These are phyloP conservation scores for Diaprepes abbreviatus DNA, from an alignment of 2,888 invertebrate genomes.

Conservation along the genomic window DNA sequence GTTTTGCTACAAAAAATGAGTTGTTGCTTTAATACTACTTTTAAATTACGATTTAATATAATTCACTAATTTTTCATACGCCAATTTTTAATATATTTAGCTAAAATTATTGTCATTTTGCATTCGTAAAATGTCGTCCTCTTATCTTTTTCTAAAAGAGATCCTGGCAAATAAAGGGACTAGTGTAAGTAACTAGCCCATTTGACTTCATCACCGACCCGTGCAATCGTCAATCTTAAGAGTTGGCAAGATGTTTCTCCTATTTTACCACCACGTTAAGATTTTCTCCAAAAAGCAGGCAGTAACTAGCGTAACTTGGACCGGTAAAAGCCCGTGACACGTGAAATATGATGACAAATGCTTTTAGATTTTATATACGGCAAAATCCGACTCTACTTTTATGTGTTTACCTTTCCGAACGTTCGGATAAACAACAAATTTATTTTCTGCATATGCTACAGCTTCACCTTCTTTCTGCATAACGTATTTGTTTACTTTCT, in stretches of 20 bases:
- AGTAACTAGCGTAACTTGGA: slow-evolving; percentile 53
- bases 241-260: slow-evolving; percentile 53
- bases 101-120: no score
- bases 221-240: slow-evolving; percentile 55
- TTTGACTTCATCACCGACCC: slow-evolving; percentile 51
- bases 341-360: slow-evolving; percentile 59
- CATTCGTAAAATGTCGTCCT: no score
- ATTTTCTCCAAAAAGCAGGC: slow-evolving; percentile 46
- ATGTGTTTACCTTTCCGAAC: slow-evolving; percentile 41
- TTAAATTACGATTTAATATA: no score
- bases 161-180: slow-evolving; percentile 1
- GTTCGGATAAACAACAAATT: slow-evolving; percentile 9
- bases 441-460: slow-evolving; percentile 29
- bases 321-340: slow-evolving; percentile 57
- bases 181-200: slow-evolving; percentile 49
- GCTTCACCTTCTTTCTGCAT: slow-evolving; percentile 3
- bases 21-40: no score
- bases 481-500: slow-evolving; percentile 13
- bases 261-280: slow-evolving; percentile 47
- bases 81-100: no score
- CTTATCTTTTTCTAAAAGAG: no score
- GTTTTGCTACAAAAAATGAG: no score
- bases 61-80: no score
- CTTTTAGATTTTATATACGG: slow-evolving; percentile 51
- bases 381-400: slow-evolving; percentile 38